Base-by-base conservation (phyloP, 1,140 invertebrate genomes). In the Saccostrea cuccullata region DNA sequence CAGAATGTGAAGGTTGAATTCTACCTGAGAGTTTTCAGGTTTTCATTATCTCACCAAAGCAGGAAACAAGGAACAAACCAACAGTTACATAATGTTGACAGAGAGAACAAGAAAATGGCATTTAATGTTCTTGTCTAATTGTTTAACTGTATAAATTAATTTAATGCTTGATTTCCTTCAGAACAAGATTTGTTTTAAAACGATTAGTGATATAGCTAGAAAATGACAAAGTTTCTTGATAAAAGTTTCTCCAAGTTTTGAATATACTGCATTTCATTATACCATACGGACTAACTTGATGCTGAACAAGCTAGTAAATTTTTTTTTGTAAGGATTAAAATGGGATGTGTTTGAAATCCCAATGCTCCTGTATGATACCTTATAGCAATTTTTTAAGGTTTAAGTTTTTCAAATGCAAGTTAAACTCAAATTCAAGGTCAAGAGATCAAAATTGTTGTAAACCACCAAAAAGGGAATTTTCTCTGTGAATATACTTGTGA, bases 21-120 rank as follows among this genome's bases (percentile, higher is more conserved):
- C 30, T 77, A 77, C 70, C 70, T 77, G 70, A 12, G 11, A 40
- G 70, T 17, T 36, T 36, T 77, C 70, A 77, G 70, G 70, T 77
- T 15, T 30, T 23, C 70, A 30, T 36, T 17, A 36, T 30, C 26
- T 30, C 15, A 77, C 23, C 30, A 30, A 12, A 77, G 12, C 70
- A 77, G 70, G 70, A 77, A 77, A 12, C 70, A 2, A 77, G 17
- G 26, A 36, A 77, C 70, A 77, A 36, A 11, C 26, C 13, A 2
- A 77, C 23, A 77, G 13, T 36, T 11, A 77, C 70, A 77, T 77
- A 77, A 77, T 15, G 4, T 23, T 36, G 70, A 77, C 70, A 36
- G 23, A 36, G 26, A 12, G 4, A 15, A 77, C 15, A 26, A 77
- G 70, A 26, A 77, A 77, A 15, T 3, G 23, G 11, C 70, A 30